phyloP scores from a whole-genome alignment of 2,888 invertebrate genomes.

The Peribatodes rhomboidaria region DNA sequence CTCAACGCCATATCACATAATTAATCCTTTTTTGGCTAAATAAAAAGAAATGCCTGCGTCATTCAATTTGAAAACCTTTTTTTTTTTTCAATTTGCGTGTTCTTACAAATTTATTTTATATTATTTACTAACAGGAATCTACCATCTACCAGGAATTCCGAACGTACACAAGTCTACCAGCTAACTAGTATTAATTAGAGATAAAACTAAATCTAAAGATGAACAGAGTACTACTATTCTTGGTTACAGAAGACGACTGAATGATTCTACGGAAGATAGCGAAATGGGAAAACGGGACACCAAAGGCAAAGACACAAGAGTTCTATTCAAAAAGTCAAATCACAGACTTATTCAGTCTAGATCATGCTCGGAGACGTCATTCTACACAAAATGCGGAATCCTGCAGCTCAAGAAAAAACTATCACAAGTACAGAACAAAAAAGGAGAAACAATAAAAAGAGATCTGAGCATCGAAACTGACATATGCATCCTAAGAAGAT shows the following conservation, averaged over 20 bases:
- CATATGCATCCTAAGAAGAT: conserved; percentile 68
- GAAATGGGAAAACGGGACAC: conserved; percentile 62
- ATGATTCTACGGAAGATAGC: conserved; percentile 22
- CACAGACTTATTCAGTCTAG: conserved; percentile 62
- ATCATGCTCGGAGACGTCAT: conserved; percentile 62
- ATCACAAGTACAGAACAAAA: conserved; percentile 52
- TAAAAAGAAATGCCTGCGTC: too few relatives aligned
- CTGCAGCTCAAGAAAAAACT: conserved; percentile 59
- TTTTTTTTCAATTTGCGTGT: too few relatives aligned
- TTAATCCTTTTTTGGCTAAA: too few relatives aligned
- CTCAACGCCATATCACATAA: too few relatives aligned
- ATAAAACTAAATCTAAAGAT: conserved; percentile 40
- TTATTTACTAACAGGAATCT: too few relatives aligned
- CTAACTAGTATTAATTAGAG: too few relatives aligned
- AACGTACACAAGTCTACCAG: too few relatives aligned
- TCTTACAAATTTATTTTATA: too few relatives aligned
- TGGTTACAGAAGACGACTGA: conserved; percentile 71
- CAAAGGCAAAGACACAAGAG: conserved; percentile 53
- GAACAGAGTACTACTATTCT: conserved; percentile 75
- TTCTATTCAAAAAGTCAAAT: conserved; percentile 70
- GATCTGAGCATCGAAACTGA: conserved; percentile 77
- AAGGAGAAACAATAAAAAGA: conserved; percentile 62
- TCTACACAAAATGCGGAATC: conserved; percentile 56
- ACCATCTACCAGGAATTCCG: too few relatives aligned
- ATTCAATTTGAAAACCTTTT: too few relatives aligned